Evolutionary conservation across 2,888 invertebrate species (phyloP).

Genomic region (Adela reaumurella): DNA sequence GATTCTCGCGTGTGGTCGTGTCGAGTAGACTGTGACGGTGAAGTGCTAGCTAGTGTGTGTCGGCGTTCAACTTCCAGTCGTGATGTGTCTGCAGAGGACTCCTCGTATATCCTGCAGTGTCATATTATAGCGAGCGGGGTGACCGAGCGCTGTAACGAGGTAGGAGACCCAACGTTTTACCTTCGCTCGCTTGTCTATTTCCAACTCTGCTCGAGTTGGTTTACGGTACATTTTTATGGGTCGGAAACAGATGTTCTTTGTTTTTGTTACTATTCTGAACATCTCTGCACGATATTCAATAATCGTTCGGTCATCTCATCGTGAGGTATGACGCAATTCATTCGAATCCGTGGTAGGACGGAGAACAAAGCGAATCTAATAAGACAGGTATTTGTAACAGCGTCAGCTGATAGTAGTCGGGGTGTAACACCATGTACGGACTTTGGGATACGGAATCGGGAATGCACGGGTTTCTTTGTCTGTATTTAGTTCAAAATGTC

Average conservation of each 20-base stretch:
- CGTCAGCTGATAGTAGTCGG: no score
- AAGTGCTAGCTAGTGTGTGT: neutral
- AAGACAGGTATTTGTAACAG: no score
- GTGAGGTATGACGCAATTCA: no score
- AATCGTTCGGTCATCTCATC: no score
- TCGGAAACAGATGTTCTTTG: neutral
- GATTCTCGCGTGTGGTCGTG: neutral
- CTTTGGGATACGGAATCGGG: no score
- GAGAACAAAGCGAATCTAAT: no score
- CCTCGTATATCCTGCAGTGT: constrained; percentile 50
- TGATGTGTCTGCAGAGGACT: constrained; percentile 56
- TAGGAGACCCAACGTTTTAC: neutral
- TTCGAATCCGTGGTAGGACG: no score
- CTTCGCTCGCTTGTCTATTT: neutral
- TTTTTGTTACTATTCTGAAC: neutral
- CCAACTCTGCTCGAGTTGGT: neutral
- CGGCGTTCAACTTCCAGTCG: constrained; percentile 22
- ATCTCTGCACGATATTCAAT: no score
- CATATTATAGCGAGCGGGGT: constrained; percentile 53
- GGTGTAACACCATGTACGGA: no score
- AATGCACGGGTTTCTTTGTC: no score
- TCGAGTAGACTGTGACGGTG: neutral
- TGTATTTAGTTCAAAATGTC: no score
- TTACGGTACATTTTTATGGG: neutral
- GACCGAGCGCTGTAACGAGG: neutral